phyloP scores from a whole-genome alignment of 2,888 invertebrate species.

The Mythimna impura region DNA sequence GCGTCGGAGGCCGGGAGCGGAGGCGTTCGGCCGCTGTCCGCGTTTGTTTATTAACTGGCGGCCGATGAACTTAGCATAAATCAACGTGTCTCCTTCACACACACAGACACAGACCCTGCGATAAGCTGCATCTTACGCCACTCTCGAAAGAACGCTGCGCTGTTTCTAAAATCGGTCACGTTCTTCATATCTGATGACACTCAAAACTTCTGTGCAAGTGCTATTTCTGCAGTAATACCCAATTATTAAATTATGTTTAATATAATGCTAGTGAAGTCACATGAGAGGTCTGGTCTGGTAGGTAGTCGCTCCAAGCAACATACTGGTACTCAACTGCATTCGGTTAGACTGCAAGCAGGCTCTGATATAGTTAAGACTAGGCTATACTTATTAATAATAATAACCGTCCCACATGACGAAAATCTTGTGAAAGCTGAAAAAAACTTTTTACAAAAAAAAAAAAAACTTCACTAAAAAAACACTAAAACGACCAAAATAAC shows the following conservation, averaged over 20 bases:
- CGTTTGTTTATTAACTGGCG: slow-evolving; percentile 54
- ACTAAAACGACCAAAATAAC: no score
- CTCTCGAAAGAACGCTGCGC: slow-evolving; percentile 8
- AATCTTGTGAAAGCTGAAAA: no score
- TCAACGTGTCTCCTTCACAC: slow-evolving; percentile 39
- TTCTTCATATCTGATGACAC: slow-evolving; percentile 8
- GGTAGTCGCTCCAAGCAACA: background rate
- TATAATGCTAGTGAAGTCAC: background rate
- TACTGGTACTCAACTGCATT: background rate
- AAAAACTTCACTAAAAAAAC: no score
- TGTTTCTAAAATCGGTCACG: slow-evolving; percentile 4
- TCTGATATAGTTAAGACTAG: no score
- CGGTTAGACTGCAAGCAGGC: no score
- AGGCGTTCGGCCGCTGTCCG: slow-evolving; percentile 34
- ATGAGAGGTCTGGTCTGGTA: background rate
- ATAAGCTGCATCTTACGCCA: slow-evolving; percentile 47
- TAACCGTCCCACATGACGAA: no score
- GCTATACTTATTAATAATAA: no score
- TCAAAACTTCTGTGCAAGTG: background rate
- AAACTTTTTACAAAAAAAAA: no score
- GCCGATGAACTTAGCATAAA: slow-evolving; percentile 62
- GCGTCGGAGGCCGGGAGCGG: slow-evolving; percentile 5
- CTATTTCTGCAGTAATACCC: background rate
- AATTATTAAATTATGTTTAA: background rate
- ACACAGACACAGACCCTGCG: slow-evolving; percentile 18